phyloP scores from a whole-genome alignment of 2,888 invertebrate species.

The Leptothorax acervorum region DNA sequence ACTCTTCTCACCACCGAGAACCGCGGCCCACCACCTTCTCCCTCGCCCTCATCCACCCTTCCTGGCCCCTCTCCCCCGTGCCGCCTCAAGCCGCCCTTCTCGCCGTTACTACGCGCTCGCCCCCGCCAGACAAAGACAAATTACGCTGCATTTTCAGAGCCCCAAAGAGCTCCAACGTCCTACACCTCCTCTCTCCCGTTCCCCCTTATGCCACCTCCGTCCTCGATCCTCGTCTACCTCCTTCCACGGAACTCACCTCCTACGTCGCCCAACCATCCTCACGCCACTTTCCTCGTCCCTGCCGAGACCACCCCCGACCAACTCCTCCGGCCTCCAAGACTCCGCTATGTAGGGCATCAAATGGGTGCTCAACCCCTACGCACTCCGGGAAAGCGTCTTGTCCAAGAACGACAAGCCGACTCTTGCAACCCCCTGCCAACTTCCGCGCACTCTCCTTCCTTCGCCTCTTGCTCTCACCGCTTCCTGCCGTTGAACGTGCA shows the following conservation, averaged over 20 bases:
- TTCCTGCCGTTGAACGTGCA: slow-evolving; percentile 37
- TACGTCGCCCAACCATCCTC: slow-evolving; percentile 65
- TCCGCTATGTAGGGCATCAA: slow-evolving; percentile 82
- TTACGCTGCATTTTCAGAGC: slow-evolving; percentile 85
- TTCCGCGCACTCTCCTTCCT: slow-evolving; percentile 36
- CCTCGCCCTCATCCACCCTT: slow-evolving; percentile 50
- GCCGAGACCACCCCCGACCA: slow-evolving; percentile 71
- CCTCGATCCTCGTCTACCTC: slow-evolving; percentile 70
- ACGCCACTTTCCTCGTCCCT: slow-evolving; percentile 73
- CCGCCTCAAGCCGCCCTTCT: slow-evolving; percentile 74
- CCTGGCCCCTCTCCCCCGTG: slow-evolving; percentile 59
- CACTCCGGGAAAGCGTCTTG: slow-evolving; percentile 74
- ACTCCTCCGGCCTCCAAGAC: slow-evolving; percentile 68
- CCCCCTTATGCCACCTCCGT: slow-evolving; percentile 63
- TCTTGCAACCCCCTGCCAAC: slow-evolving; percentile 59
- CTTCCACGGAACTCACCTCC: slow-evolving; percentile 66
- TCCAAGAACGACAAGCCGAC: slow-evolving; percentile 63
- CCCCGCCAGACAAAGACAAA: slow-evolving; percentile 85
- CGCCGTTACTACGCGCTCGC: slow-evolving; percentile 80
- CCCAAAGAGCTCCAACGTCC: slow-evolving; percentile 81
- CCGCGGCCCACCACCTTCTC: slow-evolving; percentile 65
- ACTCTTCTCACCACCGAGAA: slow-evolving; percentile 69
- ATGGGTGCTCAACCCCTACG: slow-evolving; percentile 82
- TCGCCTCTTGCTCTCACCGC: slow-evolving; percentile 7
- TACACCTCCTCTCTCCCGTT: slow-evolving; percentile 68